These are phyloP conservation scores for Sebastes aleutianus DNA, from an alignment of 2,797 vertebrate genomes.

Conservation along the genomic window DNA sequence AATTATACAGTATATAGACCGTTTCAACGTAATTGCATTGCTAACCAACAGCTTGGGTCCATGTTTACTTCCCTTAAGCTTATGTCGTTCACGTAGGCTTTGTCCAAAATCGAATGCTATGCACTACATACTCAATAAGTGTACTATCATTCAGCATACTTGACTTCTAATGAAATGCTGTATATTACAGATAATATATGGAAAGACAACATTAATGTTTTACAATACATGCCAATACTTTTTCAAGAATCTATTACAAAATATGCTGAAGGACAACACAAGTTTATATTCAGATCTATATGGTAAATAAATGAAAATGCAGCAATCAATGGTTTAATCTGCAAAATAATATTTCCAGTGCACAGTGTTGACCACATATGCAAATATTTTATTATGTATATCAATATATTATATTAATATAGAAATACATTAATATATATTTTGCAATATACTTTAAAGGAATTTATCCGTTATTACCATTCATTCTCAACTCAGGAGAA, in stretches of 20 bases:
- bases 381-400: neutral
- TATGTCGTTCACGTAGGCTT: too few species aligned
- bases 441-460: neutral
- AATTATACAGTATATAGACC: neutral
- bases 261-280: neutral
- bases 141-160: too few species aligned
- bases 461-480: neutral
- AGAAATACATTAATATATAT: neutral
- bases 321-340: neutral
- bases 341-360: neutral
- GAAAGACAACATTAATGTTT: neutral
- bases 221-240: neutral
- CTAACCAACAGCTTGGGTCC: too few species aligned
- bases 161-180: neutral
- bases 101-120: fast-evolving
- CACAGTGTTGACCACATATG: neutral
- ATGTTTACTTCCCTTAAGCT: too few species aligned
- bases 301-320: neutral
- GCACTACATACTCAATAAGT: too few species aligned
- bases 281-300: neutral
- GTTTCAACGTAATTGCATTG: too few species aligned
- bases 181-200: neutral
- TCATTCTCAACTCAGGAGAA: too few species aligned
- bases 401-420: neutral
- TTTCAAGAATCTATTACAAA: neutral